These are phyloP conservation scores for Pterostichus madidus DNA, from an alignment of 2,888 invertebrate genomes.

Conservation along the genomic window DNA sequence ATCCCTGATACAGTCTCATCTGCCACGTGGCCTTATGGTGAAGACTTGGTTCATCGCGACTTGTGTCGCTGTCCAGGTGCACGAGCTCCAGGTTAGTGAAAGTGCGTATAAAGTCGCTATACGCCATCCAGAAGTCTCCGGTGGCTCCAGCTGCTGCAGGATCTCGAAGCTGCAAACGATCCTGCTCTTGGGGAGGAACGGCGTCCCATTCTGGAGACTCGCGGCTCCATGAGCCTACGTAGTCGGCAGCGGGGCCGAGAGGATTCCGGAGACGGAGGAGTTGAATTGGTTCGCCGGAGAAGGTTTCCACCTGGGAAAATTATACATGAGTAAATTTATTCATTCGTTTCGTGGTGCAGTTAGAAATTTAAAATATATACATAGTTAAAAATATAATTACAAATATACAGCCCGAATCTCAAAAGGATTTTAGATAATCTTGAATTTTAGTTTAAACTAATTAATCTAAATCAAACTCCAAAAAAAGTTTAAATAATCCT, in stretches of 20 bases:
- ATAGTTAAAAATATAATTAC: too few relatives aligned
- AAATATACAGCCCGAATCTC: too few relatives aligned
- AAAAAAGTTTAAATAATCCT: too few relatives aligned
- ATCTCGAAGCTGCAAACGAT: slow-evolving; percentile 83
- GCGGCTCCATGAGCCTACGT: slow-evolving; percentile 85
- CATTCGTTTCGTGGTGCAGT: too few relatives aligned
- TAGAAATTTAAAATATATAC: too few relatives aligned
- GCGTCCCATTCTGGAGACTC: slow-evolving; percentile 88
- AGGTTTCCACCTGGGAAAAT: slow-evolving; percentile 82
- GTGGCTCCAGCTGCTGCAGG: slow-evolving; percentile 79
- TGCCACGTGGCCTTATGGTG: slow-evolving; percentile 91
- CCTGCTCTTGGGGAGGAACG: slow-evolving; percentile 86
- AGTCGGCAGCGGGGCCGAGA: slow-evolving; percentile 82
- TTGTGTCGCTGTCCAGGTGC: slow-evolving; percentile 92
- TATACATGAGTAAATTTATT: too few relatives aligned
- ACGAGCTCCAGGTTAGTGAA: slow-evolving; percentile 89
- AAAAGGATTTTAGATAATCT: too few relatives aligned
- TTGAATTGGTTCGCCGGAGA: slow-evolving; percentile 85
- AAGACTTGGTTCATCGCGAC: slow-evolving; percentile 89
- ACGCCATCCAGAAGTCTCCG: slow-evolving; percentile 85
- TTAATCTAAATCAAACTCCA: too few relatives aligned
- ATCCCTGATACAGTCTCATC: slow-evolving; percentile 91
- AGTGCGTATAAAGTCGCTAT: slow-evolving; percentile 88
- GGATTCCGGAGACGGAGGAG: slow-evolving; percentile 86
- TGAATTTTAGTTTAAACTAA: too few relatives aligned